These are phyloP conservation scores for Chaitophorus viminalis DNA, from an alignment of 2,888 invertebrate species.

Conservation along the genomic window DNA sequence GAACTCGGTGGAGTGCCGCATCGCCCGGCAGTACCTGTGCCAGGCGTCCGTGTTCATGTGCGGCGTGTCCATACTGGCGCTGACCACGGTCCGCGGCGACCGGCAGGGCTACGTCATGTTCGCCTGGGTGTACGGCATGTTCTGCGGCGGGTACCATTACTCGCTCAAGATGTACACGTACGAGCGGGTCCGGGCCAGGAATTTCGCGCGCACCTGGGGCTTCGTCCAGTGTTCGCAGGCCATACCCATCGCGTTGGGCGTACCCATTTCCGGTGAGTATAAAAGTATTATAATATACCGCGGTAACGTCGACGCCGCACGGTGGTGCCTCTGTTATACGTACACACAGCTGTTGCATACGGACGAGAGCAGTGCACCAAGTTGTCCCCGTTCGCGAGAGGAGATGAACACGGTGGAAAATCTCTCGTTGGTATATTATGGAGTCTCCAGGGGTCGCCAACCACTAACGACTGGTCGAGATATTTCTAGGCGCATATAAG, in stretches of 20 bases:
- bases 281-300: no score
- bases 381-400: no score
- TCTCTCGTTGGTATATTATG: no score
- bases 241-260: constrained; percentile 84
- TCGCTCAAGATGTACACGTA: constrained; percentile 90
- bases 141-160: constrained; percentile 88
- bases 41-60: constrained; percentile 84
- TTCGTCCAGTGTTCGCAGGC: constrained; percentile 89
- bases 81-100: constrained; percentile 81
- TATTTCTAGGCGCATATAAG: no score
- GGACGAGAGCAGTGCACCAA: no score
- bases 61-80: constrained; percentile 79
- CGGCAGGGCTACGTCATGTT: constrained; percentile 81
- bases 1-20: constrained; percentile 84
- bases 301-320: neutral
- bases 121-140: constrained; percentile 85
- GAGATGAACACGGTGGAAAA: no score
- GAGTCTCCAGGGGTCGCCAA: no score
- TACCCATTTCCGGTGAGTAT: constrained; percentile 79
- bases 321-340: no score
- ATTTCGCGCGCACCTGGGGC: constrained; percentile 89
- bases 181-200: constrained; percentile 84
- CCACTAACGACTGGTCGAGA: no score
- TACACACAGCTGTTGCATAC: no score
- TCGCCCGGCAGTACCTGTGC: constrained; percentile 82